phyloP scores from a whole-genome alignment of 2,113 vertebrate species.

The Myxocyprinus asiaticus region DNA sequence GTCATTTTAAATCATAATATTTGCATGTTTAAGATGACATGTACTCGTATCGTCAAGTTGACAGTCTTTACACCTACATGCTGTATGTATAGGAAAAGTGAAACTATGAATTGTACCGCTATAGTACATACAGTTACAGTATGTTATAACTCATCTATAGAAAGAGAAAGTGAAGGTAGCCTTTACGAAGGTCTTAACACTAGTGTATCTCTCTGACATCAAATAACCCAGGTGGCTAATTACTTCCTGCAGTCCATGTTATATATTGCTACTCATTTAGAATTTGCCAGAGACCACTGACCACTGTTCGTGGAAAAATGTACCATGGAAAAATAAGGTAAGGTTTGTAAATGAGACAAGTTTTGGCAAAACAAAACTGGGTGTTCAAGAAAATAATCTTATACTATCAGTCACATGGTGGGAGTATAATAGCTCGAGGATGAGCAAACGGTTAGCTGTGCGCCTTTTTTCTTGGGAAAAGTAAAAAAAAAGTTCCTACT shows the following conservation, averaged over 20 bases:
- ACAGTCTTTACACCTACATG: neutral
- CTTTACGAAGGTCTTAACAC: neutral
- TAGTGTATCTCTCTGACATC: neutral
- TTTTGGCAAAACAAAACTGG: too few relatives aligned
- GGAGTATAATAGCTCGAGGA: too few relatives aligned
- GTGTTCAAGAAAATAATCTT: too few relatives aligned
- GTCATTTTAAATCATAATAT: neutral
- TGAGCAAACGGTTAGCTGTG: too few relatives aligned
- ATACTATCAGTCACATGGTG: too few relatives aligned
- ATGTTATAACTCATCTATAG: neutral
- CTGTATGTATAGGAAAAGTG: slow-evolving; percentile 1
- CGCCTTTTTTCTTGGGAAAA: too few relatives aligned
- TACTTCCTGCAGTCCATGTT: slow-evolving; percentile 6
- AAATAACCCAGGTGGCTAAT: neutral
- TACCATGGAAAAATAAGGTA: too few relatives aligned
- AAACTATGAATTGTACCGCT: neutral
- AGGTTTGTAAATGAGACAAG: too few relatives aligned
- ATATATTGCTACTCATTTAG: neutral
- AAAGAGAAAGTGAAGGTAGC: slow-evolving; percentile 25
- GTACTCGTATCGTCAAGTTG: neutral
- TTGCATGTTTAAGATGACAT: too few relatives aligned
- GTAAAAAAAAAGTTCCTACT: too few relatives aligned
- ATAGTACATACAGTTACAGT: neutral
- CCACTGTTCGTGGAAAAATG: too few relatives aligned
- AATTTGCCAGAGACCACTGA: too few relatives aligned